Percentiles rank a stretch among this genome's conserved stretches.
Evolutionary conservation across 1,140 invertebrate genomes (phyloP).

Genomic region (Magallana ariakensis): DNA sequence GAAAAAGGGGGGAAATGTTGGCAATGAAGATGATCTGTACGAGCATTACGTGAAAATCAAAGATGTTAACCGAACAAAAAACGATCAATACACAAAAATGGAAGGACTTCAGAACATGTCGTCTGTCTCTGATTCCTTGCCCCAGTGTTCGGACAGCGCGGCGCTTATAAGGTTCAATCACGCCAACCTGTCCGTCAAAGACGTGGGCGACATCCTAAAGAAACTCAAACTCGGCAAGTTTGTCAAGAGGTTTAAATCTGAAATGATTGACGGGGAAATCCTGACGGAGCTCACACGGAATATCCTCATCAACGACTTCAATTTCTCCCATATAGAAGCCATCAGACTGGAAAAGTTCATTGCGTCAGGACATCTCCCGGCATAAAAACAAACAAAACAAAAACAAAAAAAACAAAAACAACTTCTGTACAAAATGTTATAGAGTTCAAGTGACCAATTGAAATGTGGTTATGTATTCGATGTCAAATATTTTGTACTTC

Average conservation of each 20-base stretch:
- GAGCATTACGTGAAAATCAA: not conserved
- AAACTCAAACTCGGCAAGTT: constrained; percentile 24
- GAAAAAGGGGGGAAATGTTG: not conserved
- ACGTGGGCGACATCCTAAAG: constrained; percentile 1
- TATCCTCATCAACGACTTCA: constrained; percentile 27
- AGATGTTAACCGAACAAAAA: not conserved
- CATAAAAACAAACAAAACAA: not conserved
- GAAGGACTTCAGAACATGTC: not conserved
- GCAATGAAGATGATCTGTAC: not conserved
- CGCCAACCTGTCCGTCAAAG: not conserved
- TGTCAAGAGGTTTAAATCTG: not conserved
- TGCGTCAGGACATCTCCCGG: constrained; percentile 23
- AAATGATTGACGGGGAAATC: constrained; percentile 44
- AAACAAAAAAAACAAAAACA: too few relatives aligned
- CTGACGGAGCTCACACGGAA: not conserved
- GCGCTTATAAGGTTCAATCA: not conserved
- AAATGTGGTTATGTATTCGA: too few relatives aligned
- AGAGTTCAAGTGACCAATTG: too few relatives aligned
- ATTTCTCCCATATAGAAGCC: constrained; percentile 29
- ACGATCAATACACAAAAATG: not conserved
- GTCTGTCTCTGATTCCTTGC: not conserved
- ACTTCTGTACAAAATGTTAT: too few relatives aligned
- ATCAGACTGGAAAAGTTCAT: constrained; percentile 21
- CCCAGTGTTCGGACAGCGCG: not conserved
- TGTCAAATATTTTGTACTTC: too few relatives aligned